Evolutionary conservation across 2,888 invertebrate genomes (phyloP).

Genomic region (Gastracanthus pulcherrimus): DNA sequence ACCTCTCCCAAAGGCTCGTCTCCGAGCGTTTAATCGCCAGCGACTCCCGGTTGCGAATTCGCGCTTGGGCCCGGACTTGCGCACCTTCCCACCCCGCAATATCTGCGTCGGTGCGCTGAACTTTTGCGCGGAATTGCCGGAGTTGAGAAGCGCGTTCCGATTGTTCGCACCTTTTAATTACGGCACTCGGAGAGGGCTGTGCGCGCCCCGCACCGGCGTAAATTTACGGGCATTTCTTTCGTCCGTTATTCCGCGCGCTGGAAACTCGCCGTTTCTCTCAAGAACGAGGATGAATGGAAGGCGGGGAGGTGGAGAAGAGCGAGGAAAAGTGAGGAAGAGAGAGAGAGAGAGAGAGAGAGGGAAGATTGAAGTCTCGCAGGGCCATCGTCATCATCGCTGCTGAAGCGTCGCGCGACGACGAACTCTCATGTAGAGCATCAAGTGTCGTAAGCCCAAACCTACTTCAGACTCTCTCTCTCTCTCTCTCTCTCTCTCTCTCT

Average conservation of each 20-base stretch:
- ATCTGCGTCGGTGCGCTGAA: constrained; percentile 36
- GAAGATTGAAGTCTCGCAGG: constrained; percentile 5
- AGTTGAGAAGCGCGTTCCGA: constrained; percentile 41
- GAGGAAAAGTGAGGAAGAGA: not conserved
- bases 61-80: not conserved
- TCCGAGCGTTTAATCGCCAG: not conserved
- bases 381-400: constrained; percentile 23
- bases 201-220: not conserved
- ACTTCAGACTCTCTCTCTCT: constrained; percentile 12
- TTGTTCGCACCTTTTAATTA: constrained; percentile 59
- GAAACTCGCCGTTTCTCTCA: constrained; percentile 31
- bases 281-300: not conserved
- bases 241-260: constrained; percentile 16
- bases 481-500: not conserved
- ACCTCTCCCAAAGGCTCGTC: not conserved
- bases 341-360: not conserved
- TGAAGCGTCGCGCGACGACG: not conserved
- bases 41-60: not conserved
- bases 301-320: not conserved
- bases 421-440: constrained; percentile 27
- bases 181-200: constrained; percentile 41
- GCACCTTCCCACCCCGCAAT: constrained; percentile 10
- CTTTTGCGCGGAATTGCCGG: constrained; percentile 17
- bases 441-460: constrained; percentile 37
- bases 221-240: constrained; percentile 43